Evolutionary conservation across 2,888 invertebrate species (phyloP).

Genomic region (Neoaliturus tenellus): DNA sequence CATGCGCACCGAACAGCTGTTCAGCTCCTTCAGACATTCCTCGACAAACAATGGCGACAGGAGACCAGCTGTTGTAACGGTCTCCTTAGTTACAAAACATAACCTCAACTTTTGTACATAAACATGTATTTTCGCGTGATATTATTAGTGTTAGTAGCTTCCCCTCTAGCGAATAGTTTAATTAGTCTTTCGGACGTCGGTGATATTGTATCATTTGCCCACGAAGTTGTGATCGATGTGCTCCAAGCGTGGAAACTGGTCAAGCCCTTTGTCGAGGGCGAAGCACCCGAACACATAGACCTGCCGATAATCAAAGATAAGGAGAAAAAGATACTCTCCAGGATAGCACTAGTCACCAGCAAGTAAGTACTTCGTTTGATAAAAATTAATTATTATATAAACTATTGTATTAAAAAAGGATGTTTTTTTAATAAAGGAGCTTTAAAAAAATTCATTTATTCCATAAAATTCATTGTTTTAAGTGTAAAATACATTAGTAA

Average conservation of each 20-base stretch:
- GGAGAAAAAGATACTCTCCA: slow-evolving; percentile 65
- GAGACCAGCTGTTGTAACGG: slow-evolving; percentile 43
- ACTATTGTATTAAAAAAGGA: too few species aligned
- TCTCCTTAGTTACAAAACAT: neutral
- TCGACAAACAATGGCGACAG: slow-evolving; percentile 22
- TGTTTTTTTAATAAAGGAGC: slow-evolving; percentile 57
- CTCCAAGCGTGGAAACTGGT: slow-evolving; percentile 80
- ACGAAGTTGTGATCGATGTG: slow-evolving; percentile 78
- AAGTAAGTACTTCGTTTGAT: slow-evolving; percentile 7
- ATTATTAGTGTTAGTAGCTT: slow-evolving; percentile 32
- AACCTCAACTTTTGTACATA: slow-evolving; percentile 47
- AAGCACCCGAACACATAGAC: slow-evolving; percentile 39
- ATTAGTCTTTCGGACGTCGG: slow-evolving; percentile 73
- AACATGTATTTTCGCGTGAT: slow-evolving; percentile 27
- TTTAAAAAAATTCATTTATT: too few species aligned
- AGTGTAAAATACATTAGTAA: too few species aligned
- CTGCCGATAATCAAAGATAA: slow-evolving; percentile 49
- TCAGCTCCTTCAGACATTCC: neutral
- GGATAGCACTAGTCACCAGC: slow-evolving; percentile 66
- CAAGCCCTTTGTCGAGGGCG: slow-evolving; percentile 39
- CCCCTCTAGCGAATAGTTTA: neutral
- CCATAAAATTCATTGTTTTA: too few species aligned
- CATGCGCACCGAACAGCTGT: slow-evolving; percentile 4
- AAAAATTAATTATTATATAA: too few species aligned
- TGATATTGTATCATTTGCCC: slow-evolving; percentile 77